Evolutionary conservation across 2,888 invertebrate species (phyloP).

Genomic region (Callinectes sapidus): DNA sequence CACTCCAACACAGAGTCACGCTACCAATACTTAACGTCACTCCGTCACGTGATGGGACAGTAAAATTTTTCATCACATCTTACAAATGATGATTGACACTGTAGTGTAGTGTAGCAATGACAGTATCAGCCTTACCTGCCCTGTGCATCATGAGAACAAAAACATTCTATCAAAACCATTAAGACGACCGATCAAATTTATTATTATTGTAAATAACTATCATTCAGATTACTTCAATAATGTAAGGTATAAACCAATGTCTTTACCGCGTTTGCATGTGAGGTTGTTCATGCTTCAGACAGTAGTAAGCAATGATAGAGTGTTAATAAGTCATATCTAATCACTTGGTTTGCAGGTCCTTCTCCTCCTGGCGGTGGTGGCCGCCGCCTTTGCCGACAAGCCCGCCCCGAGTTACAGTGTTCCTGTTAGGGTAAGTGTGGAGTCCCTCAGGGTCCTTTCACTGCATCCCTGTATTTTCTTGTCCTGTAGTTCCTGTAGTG

Average conservation of each 20-base stretch:
- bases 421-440: background rate
- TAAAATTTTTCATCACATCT: background rate
- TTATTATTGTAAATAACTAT: too few relatives aligned
- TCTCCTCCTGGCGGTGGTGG: slow-evolving; percentile 4
- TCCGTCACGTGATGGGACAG: background rate
- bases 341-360: background rate
- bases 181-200: too few relatives aligned
- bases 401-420: background rate
- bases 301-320: background rate
- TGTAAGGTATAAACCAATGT: background rate
- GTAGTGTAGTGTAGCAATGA: slow-evolving; percentile 6
- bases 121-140: background rate
- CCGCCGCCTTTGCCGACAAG: slow-evolving; percentile 4
- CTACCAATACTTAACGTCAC: background rate
- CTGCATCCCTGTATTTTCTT: background rate
- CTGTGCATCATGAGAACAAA: too few relatives aligned
- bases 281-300: background rate
- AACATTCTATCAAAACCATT: too few relatives aligned
- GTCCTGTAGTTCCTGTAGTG: background rate
- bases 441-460: background rate
- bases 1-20: background rate
- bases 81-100: background rate
- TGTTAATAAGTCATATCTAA: background rate
- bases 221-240: too few relatives aligned
- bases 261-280: background rate